Percentiles rank a stretch among this genome's conserved stretches.
These are phyloP conservation scores for Rapana venosa DNA, from an alignment of 2,888 invertebrate genomes.

Conservation along the genomic window DNA sequence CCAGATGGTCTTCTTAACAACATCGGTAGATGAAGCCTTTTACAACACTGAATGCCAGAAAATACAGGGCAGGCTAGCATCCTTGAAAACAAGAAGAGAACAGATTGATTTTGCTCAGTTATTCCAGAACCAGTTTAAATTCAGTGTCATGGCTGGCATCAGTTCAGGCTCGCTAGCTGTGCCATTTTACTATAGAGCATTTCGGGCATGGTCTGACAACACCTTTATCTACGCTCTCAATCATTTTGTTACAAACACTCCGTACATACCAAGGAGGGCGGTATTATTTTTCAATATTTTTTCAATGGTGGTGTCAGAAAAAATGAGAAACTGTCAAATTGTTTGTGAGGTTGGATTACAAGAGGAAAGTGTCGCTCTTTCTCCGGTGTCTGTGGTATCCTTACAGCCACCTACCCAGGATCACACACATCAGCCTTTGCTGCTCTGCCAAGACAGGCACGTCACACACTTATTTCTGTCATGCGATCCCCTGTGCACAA, in stretches of 20 bases:
- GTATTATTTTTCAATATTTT: neutral
- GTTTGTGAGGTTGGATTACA: neutral
- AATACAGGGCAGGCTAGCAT: neutral
- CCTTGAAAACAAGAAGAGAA: neutral
- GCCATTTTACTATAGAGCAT: neutral
- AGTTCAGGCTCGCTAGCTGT: neutral
- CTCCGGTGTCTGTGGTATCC: too few species aligned
- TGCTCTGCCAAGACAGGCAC: neutral
- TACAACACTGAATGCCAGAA: neutral
- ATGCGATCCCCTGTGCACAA: neutral
- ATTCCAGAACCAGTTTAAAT: neutral
- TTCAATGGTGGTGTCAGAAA: neutral
- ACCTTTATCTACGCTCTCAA: neutral
- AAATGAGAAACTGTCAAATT: neutral
- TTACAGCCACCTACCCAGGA: too few species aligned
- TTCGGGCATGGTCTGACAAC: neutral
- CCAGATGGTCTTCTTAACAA: neutral
- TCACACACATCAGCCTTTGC: neutral
- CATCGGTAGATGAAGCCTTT: neutral
- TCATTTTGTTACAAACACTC: neutral
- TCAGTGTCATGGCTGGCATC: neutral
- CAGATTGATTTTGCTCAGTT: neutral
- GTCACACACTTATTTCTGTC: neutral
- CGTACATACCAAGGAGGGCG: neutral
- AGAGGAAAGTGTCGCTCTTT: neutral